phyloP scores from a whole-genome alignment of 2,797 vertebrate species.

The Enteromius viviparus region DNA sequence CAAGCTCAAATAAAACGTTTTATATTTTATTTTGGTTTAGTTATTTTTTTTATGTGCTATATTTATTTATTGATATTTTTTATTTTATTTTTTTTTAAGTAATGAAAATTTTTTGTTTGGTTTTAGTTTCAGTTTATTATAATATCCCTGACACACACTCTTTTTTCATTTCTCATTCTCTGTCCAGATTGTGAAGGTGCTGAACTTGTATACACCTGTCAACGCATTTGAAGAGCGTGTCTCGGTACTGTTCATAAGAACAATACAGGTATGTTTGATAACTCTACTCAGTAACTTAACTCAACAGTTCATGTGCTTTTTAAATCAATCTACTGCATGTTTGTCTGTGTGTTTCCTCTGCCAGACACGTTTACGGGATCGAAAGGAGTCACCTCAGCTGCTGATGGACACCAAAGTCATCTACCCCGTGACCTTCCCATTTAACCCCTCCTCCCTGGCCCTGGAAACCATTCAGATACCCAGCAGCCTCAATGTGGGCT shows the following conservation, averaged over 20 bases:
- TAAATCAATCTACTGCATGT: neutral
- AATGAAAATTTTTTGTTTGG: neutral
- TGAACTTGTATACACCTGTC: constrained; percentile 97
- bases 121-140: neutral
- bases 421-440: constrained; percentile 96
- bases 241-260: constrained; percentile 93
- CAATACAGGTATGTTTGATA: constrained; percentile 87
- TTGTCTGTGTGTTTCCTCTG: neutral
- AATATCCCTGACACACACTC: neutral
- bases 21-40: too few relatives aligned
- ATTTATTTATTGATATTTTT: too few relatives aligned
- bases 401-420: constrained; percentile 98
- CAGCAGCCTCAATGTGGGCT: constrained; percentile 88
- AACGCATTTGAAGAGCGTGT: constrained; percentile 99
- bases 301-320: neutral
- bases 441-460: constrained; percentile 92
- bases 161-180: constrained; percentile 15
- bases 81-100: too few relatives aligned
- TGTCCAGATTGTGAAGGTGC: constrained; percentile 93
- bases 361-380: constrained; percentile 92
- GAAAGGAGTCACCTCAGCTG: constrained; percentile 92
- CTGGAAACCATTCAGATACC: constrained; percentile 99
- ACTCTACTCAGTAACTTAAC: neutral
- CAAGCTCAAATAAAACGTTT: too few relatives aligned
- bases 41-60: too few relatives aligned